A percentile compares a stretch with the other conserved stretches of the same genome.
phyloP scores from a whole-genome alignment of 1,140 invertebrate genomes.

The Drosophila navojoa region DNA sequence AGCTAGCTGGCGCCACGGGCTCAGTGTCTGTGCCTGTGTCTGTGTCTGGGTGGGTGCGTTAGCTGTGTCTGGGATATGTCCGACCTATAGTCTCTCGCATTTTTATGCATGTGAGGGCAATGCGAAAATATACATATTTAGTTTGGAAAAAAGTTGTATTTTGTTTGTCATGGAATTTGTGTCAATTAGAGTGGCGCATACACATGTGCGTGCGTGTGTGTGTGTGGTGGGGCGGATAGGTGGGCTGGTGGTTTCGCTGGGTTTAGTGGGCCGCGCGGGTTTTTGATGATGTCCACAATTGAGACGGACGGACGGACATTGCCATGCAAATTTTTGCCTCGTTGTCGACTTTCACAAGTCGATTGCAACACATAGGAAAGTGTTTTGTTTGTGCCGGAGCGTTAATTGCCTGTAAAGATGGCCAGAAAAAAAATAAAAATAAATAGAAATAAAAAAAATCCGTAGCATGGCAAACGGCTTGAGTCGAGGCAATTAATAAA shows the following conservation, averaged over 20 bases:
- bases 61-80: conserved; percentile 59
- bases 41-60: conserved; percentile 49
- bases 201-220: too few species aligned
- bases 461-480: conserved; percentile 37
- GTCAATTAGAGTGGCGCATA: conserved; percentile 69
- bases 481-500: conserved; percentile 72
- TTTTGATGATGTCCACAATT: conserved; percentile 17
- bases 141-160: conserved; percentile 33
- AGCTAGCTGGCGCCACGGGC: conserved; percentile 39
- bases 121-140: conserved; percentile 34
- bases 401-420: conserved; percentile 81
- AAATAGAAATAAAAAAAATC: conserved; percentile 23
- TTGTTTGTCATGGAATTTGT: conserved; percentile 74
- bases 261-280: conserved; percentile 18
- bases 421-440: conserved; percentile 37
- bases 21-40: conserved; percentile 9
- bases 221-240: conserved; percentile 33
- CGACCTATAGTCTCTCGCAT: conserved; percentile 58
- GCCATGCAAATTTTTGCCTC: conserved; percentile 69
- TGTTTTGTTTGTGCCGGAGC: conserved; percentile 52
- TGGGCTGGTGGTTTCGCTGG: conserved; percentile 1
- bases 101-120: conserved; percentile 58
- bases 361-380: conserved; percentile 71
- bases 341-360: conserved; percentile 67
- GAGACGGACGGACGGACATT: conserved; percentile 22